Conservation (phyloP, 2,888 invertebrate genomes). For the Smittia aterrima region DNA sequence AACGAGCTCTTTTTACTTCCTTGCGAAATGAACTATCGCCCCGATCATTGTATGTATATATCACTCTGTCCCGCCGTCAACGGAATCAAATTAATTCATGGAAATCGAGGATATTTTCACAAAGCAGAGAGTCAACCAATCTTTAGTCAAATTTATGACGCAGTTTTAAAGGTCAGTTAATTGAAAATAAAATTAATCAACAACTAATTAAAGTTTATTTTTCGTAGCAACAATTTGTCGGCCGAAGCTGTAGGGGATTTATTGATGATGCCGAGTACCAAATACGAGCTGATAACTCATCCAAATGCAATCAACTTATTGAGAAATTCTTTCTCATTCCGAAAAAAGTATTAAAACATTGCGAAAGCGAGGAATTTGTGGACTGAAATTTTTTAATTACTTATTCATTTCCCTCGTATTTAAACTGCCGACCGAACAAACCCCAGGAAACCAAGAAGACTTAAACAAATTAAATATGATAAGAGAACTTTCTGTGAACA, state of each 20-base stretch:
- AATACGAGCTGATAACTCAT: slow-evolving; percentile 45
- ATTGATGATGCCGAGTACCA: slow-evolving; percentile 54
- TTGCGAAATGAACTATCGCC: slow-evolving; percentile 84
- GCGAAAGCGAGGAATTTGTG: background rate
- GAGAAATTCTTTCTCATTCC: slow-evolving; percentile 57
- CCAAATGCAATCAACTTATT: slow-evolving; percentile 65
- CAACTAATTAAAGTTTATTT: background rate
- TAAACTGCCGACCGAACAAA: too few relatives aligned
- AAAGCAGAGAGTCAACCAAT: slow-evolving; percentile 75
- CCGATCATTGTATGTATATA: slow-evolving; percentile 96
- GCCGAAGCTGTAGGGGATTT: slow-evolving; percentile 65
- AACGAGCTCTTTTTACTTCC: slow-evolving; percentile 74
- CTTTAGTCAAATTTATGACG: slow-evolving; percentile 69
- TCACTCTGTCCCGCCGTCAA: slow-evolving; percentile 68
- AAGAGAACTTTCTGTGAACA: too few relatives aligned
- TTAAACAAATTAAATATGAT: too few relatives aligned
- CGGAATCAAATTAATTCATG: slow-evolving; percentile 85
- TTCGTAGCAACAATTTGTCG: slow-evolving; percentile 46
- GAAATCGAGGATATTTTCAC: slow-evolving; percentile 83
- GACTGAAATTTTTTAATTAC: too few relatives aligned
- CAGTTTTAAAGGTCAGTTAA: slow-evolving; percentile 51
- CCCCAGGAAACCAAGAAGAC: too few relatives aligned
- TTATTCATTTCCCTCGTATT: too few relatives aligned
- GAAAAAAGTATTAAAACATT: slow-evolving; percentile 49
- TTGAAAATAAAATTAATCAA: background rate